Evolutionary conservation across 2,888 invertebrate species (phyloP).

Genomic region (Ophion ventricosus): DNA sequence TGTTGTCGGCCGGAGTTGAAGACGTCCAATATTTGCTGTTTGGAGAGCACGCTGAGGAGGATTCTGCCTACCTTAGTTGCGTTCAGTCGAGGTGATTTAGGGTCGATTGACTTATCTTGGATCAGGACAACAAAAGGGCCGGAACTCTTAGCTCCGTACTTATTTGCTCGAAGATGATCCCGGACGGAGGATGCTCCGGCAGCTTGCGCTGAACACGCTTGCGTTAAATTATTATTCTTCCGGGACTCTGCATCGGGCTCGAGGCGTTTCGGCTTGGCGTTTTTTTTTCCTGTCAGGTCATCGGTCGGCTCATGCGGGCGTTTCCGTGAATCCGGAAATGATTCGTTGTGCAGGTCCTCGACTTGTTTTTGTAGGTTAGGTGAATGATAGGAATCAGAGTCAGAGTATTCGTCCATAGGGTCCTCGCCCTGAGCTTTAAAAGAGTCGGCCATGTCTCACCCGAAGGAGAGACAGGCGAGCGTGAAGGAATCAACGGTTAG

Average conservation of each 20-base stretch:
- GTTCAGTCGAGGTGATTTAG: neutral
- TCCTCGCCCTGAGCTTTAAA: neutral
- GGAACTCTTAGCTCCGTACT: neutral
- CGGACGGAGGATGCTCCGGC: neutral
- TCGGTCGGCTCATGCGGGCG: conserved; percentile 10
- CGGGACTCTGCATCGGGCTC: neutral
- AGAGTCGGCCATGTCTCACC: conserved; percentile 20
- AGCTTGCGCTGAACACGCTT: neutral
- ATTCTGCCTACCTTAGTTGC: neutral
- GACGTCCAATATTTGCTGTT: neutral
- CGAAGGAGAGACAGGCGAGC: conserved; percentile 12
- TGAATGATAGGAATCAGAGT: no score
- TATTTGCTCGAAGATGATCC: neutral
- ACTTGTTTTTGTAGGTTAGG: neutral
- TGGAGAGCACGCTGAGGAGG: neutral
- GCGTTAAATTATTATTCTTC: neutral
- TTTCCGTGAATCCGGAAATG: conserved; percentile 5
- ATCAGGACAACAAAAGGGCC: conserved; percentile 1
- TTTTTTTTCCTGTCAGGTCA: neutral
- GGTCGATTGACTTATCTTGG: neutral
- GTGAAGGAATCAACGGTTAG: neutral
- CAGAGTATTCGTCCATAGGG: neutral
- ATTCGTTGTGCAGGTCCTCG: conserved; percentile 4
- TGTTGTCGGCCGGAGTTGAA: conserved; percentile 23
- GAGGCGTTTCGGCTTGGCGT: neutral